These are phyloP conservation scores for Melanerpes formicivorus DNA, from an alignment of 2,113 vertebrate species.

Conservation along the genomic window DNA sequence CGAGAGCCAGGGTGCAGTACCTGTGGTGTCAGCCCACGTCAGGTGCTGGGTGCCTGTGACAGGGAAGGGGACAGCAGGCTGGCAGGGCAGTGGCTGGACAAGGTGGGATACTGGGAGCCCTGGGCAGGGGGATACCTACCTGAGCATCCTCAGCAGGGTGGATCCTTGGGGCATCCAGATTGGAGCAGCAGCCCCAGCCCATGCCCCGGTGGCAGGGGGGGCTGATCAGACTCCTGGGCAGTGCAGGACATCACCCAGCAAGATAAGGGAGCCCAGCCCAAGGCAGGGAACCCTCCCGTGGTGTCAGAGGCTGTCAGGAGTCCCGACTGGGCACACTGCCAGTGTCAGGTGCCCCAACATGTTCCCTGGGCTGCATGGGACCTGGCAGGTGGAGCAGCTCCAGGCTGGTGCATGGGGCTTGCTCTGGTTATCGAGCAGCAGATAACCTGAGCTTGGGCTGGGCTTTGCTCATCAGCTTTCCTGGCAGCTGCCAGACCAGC, in stretches of 20 bases:
- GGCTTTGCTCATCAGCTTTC: background rate
- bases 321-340: background rate
- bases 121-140: background rate
- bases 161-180: background rate
- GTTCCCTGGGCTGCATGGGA: background rate
- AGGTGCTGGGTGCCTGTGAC: background rate
- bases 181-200: background rate
- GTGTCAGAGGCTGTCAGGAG: background rate
- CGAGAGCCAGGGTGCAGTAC: background rate
- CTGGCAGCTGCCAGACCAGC: background rate
- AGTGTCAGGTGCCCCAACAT: background rate
- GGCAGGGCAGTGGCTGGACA: background rate
- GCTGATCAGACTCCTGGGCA: background rate
- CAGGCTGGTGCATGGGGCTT: background rate
- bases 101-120: no score
- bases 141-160: fast-evolving
- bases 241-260: fast-evolving
- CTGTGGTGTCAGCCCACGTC: fast-evolving
- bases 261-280: background rate
- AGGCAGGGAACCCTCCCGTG: background rate
- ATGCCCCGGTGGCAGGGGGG: fast-evolving
- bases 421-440: background rate
- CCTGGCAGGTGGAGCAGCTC: slow-evolving; percentile 10
- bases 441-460: background rate
- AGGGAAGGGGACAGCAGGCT: background rate